phyloP scores from a whole-genome alignment of 2,797 vertebrate genomes.

The Potorous gilbertii region DNA sequence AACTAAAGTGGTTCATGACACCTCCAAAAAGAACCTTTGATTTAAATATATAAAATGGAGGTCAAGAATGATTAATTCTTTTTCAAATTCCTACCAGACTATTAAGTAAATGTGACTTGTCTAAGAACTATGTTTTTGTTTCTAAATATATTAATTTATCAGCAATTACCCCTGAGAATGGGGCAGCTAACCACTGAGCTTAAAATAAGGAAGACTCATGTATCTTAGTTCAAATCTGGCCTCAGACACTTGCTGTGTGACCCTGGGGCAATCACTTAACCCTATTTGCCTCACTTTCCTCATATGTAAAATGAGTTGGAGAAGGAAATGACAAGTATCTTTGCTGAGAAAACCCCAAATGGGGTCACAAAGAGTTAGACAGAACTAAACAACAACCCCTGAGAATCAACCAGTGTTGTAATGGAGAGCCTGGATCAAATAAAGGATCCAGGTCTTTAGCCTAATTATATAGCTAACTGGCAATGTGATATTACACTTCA shows the following conservation, averaged over 20 bases:
- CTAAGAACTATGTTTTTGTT: conserved; percentile 41
- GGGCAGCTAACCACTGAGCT: neutral
- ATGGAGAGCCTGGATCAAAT: neutral
- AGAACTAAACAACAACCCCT: neutral
- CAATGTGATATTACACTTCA: neutral
- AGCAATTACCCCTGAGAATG: neutral
- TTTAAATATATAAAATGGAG: neutral
- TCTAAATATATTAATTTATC: conserved; percentile 20
- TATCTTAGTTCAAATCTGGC: neutral
- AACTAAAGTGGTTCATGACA: neutral
- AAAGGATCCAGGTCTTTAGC: neutral
- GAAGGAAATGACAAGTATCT: neutral
- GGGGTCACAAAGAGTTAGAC: neutral
- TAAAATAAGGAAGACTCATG: neutral
- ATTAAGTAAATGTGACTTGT: conserved; percentile 22
- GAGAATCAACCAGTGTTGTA: too few species aligned
- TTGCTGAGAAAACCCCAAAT: neutral
- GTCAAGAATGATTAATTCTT: conserved; percentile 27
- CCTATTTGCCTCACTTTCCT: neutral
- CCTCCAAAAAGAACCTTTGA: neutral
- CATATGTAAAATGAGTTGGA: neutral
- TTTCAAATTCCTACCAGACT: conserved; percentile 34
- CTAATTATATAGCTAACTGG: neutral
- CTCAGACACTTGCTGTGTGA: neutral
- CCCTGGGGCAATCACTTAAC: neutral